Base-by-base conservation (phyloP, 2,888 invertebrate species). In the Xanthia icteritia region DNA sequence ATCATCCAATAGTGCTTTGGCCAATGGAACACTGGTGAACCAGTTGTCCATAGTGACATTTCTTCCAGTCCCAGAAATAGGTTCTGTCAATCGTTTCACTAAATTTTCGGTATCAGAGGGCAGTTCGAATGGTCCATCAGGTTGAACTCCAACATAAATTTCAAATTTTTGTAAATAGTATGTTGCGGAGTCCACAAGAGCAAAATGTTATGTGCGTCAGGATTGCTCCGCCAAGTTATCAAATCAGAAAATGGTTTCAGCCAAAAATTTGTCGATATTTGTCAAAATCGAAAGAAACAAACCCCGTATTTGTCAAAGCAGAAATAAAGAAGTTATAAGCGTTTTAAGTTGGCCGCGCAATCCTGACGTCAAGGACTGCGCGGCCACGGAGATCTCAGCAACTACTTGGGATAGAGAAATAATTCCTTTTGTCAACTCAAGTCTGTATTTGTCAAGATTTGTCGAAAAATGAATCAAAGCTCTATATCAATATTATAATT, bases 171-270 rank as follows among this genome's bases (percentile, higher is more conserved):
- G 31, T 31, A 31, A 31, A 31, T 31, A 31, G 31, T 31, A 31
- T 31, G 31, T 31, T 31, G 31, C 31, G 31, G 1, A 31, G 31
- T 31, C 31, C 31, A 31, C 31, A 31, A 31, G 31, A 31, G 31
- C 31, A 31, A 31, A 31, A 31, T n/a, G n/a, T n/a, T n/a, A 31
- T 79, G 70, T 79, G 78, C 78, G 78, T 76, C 76, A 79, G 76
- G 78, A 76, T 79, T 71, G 76, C 78, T 79, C 78, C 78, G 78
- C 78, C 78, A 79, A 79, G 78, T 79, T 79, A 79, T 79, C 78
- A 76, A 76, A 79, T 76, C 78, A 79, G 76, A 79, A 79, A 79
- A 78, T 78, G 78, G 78, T 78, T 78, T 76, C 78, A 78, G 78
- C 76, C 71, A 79, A 79, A 76, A 76, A 76, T 79, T 79, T 75